These are phyloP conservation scores for Lepus europaeus DNA, from an alignment of 2,113 vertebrate genomes.

Conservation along the genomic window DNA sequence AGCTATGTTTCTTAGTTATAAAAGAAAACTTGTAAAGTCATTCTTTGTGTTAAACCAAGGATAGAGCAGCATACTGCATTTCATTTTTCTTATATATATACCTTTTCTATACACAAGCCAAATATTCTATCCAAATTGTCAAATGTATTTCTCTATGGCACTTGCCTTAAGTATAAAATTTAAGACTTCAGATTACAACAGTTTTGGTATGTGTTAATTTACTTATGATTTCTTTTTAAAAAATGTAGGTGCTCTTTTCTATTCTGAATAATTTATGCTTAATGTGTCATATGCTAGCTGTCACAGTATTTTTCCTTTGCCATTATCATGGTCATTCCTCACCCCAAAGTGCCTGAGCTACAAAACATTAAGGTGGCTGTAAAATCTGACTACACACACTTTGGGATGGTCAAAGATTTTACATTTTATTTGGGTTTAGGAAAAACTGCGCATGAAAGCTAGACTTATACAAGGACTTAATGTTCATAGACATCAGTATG, in stretches of 20 bases:
- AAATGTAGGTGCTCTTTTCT: background rate
- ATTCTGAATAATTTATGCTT: constrained; percentile 35
- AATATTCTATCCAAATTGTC: background rate
- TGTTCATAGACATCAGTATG: background rate
- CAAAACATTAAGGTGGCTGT: constrained; percentile 15
- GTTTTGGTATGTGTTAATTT: background rate
- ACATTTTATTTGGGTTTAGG: constrained; percentile 38
- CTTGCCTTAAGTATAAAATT: constrained; percentile 1
- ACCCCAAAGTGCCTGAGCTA: constrained; percentile 1
- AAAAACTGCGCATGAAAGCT: constrained; percentile 42
- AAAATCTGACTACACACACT: background rate
- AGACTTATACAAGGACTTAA: background rate
- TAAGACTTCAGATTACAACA: background rate
- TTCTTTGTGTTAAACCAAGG: constrained; percentile 42
- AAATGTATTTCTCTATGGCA: background rate
- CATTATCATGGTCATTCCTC: background rate
- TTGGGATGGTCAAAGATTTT: constrained; percentile 26
- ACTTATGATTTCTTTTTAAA: background rate
- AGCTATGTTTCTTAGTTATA: constrained; percentile 1
- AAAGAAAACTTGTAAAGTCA: background rate
- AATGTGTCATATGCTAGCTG: background rate
- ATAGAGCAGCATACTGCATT: background rate
- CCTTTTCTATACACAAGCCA: background rate
- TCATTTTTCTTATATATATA: constrained; percentile 5
- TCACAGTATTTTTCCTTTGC: constrained; percentile 28